A percentile compares a stretch with the other conserved stretches of the same genome.
Evolutionary conservation across 2,888 invertebrate species (phyloP).

Genomic region (Brachypterus glaber): DNA sequence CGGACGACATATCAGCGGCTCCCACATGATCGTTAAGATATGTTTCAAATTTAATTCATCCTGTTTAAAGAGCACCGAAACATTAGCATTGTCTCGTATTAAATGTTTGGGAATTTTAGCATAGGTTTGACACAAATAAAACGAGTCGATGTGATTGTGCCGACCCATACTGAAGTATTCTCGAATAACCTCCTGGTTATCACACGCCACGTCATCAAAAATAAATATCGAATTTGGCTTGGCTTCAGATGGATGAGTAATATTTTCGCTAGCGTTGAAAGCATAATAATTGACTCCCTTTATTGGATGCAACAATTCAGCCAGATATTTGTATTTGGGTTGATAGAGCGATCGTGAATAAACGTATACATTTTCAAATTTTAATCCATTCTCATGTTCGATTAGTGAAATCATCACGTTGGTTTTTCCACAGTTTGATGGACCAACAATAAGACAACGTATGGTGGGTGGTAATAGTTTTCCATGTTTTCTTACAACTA

Average conservation of each 20-base stretch:
- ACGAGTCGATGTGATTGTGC: constrained; percentile 9
- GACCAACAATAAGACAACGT: too few species aligned
- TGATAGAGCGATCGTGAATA: background rate
- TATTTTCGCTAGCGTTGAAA: background rate
- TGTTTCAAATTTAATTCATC: constrained; percentile 13
- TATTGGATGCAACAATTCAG: background rate
- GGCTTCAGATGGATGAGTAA: background rate
- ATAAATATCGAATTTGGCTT: too few species aligned
- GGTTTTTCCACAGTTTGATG: too few species aligned
- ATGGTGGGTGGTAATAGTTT: too few species aligned
- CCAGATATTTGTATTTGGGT: background rate
- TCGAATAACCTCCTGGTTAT: background rate
- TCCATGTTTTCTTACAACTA: too few species aligned
- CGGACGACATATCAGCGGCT: constrained; percentile 10
- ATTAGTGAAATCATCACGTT: too few species aligned
- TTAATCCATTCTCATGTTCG: too few species aligned
- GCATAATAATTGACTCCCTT: background rate
- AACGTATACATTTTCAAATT: too few species aligned
- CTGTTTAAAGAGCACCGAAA: constrained; percentile 13
- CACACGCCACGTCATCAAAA: background rate
- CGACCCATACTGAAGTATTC: constrained; percentile 11
- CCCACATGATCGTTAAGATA: constrained; percentile 10
- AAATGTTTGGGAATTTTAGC: constrained; percentile 13
- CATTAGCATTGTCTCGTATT: constrained; percentile 14
- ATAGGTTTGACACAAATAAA: constrained; percentile 9